These are phyloP conservation scores for Prorops nasuta DNA, from an alignment of 1,140 invertebrate genomes.

Conservation along the genomic window DNA sequence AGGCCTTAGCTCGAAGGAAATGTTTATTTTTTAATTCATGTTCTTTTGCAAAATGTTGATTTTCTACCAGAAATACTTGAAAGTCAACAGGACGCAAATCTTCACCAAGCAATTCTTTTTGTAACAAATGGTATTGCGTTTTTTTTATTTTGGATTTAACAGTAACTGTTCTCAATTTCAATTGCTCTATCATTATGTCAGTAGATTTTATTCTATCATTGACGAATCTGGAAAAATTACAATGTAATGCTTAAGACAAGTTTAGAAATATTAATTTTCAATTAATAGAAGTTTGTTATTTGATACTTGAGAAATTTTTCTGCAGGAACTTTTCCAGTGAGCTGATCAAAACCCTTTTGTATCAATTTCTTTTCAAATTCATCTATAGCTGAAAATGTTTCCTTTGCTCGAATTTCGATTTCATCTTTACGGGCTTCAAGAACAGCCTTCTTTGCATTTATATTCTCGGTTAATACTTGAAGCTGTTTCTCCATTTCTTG, in stretches of 20 bases:
- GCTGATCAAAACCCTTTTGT: conserved; percentile 48
- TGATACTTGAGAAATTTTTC: conserved; percentile 56
- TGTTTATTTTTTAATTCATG: conserved; percentile 54
- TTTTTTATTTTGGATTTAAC: conserved; percentile 54
- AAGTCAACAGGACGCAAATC: conserved; percentile 57
- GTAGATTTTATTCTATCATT: conserved; percentile 54
- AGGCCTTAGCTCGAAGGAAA: conserved; percentile 54
- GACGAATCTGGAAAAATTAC: conserved; percentile 44
- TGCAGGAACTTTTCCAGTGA: conserved; percentile 56
- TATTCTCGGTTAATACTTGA: conserved; percentile 32
- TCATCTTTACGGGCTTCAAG: conserved; percentile 56
- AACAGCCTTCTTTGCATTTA: conserved; percentile 40
- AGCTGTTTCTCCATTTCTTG: conserved; percentile 47
- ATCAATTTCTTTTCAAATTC: conserved; percentile 52
- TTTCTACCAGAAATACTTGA: conserved; percentile 59
- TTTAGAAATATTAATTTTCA: no score
- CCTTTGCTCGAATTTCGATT: conserved; percentile 47
- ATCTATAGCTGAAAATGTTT: conserved; percentile 44
- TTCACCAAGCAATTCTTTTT: conserved; percentile 55
- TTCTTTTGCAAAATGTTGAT: conserved; percentile 46
- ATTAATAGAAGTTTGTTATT: no score
- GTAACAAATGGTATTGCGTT: conserved; percentile 50
- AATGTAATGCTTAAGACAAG: no score
- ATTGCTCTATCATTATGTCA: conserved; percentile 53
- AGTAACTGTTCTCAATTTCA: conserved; percentile 56